Percentiles rank a stretch among this genome's conserved stretches.
Evolutionary conservation across 2,113 vertebrate genomes (phyloP).

Genomic region (Oxyruncus cristatus): DNA sequence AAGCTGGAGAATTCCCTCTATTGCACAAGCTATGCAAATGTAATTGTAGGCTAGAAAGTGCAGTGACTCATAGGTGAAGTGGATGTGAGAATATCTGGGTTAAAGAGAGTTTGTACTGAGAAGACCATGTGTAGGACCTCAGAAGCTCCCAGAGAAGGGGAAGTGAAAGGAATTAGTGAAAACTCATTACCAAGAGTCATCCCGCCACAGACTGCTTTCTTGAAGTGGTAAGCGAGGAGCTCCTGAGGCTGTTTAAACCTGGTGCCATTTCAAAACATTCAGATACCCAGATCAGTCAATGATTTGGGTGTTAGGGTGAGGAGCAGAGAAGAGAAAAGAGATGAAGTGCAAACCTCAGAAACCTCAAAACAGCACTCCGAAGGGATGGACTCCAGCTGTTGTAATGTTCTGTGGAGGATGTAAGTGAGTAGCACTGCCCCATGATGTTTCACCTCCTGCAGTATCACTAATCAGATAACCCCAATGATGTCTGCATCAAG

Average conservation of each 20-base stretch:
- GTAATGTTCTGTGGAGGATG: background rate
- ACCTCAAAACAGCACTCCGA: accelerated
- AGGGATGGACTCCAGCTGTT: background rate
- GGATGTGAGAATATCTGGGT: slow-evolving; percentile 50
- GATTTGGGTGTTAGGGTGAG: background rate
- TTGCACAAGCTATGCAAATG: slow-evolving; percentile 56
- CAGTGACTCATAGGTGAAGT: slow-evolving; percentile 59
- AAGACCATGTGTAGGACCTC: slow-evolving; percentile 28
- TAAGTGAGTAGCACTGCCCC: background rate
- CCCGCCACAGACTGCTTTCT: background rate
- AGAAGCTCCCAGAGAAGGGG: background rate
- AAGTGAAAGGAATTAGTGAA: background rate
- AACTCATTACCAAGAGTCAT: background rate
- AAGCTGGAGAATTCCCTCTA: slow-evolving; percentile 54
- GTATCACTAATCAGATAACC: background rate
- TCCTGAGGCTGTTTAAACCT: background rate
- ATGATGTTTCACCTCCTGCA: background rate
- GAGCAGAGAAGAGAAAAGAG: background rate
- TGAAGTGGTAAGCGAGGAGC: background rate
- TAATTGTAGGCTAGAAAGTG: slow-evolving; percentile 61
- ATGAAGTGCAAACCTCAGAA: background rate
- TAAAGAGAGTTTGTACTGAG: slow-evolving; percentile 14
- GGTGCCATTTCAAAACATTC: background rate
- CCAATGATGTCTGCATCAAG: background rate
- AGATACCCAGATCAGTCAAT: background rate